Percentiles rank a stretch among this genome's conserved stretches.
These are phyloP conservation scores for Campylorhamphus procurvoides DNA, from an alignment of 2,113 vertebrate genomes.

Conservation along the genomic window DNA sequence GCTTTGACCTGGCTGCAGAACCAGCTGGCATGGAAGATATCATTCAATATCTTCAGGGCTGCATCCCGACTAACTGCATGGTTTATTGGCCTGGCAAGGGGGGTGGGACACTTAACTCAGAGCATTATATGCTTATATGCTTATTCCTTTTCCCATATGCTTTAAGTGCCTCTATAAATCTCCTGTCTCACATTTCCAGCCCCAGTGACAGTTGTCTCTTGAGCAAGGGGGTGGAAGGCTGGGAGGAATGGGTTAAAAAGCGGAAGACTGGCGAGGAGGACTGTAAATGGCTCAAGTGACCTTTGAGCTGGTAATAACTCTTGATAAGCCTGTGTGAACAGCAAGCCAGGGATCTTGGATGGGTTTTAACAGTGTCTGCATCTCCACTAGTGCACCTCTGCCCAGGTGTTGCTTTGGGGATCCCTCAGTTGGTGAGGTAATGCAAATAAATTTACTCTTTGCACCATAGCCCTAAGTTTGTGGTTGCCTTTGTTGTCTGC, in stretches of 20 bases:
- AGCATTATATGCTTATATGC: background rate
- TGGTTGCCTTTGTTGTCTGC: background rate
- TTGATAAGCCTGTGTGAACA: background rate
- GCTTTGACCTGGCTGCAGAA: background rate
- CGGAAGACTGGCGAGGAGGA: background rate
- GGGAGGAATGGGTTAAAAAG: background rate
- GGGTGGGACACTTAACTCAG: background rate
- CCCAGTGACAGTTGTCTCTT: background rate
- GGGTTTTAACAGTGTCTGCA: background rate
- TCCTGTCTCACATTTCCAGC: background rate
- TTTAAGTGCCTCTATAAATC: background rate
- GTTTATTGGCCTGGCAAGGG: background rate
- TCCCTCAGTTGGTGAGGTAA: fast-evolving
- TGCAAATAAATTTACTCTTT: background rate
- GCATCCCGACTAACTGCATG: background rate
- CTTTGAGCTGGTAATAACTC: background rate
- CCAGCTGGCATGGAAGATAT: background rate
- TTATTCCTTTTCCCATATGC: background rate
- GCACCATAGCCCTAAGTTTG: background rate
- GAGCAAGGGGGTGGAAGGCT: background rate
- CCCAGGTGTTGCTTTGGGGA: background rate
- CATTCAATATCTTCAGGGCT: background rate
- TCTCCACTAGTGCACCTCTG: background rate
- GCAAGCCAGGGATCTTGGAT: background rate
- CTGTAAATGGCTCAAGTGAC: background rate